Evolutionary conservation across 2,797 vertebrate species (phyloP).

Genomic region (Orientallactaga sibirica): DNA sequence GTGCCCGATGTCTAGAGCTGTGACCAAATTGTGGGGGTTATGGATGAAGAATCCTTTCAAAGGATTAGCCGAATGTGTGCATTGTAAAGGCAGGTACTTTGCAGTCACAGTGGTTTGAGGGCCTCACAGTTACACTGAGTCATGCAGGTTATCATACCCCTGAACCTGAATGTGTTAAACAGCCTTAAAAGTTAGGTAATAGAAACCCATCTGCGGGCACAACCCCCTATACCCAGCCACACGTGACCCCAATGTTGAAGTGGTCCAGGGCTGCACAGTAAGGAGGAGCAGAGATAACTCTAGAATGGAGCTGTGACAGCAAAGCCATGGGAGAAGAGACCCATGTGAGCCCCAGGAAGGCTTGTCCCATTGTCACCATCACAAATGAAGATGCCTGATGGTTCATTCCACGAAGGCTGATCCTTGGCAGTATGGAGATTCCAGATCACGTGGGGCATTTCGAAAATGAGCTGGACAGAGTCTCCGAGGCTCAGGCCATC

Average conservation of each 20-base stretch:
- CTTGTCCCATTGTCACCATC: no score
- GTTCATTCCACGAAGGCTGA: not conserved
- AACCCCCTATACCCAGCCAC: not conserved
- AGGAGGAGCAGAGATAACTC: fast-evolving
- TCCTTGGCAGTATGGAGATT: not conserved
- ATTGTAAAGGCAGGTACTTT: not conserved
- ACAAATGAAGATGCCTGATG: fast-evolving
- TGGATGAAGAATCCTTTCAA: not conserved
- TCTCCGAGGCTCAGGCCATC: no score
- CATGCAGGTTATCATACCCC: not conserved
- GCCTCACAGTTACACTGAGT: not conserved
- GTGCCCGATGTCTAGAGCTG: fast-evolving
- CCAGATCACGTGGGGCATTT: fast-evolving
- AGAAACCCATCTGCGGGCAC: no score
- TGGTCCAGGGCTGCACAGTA: not conserved
- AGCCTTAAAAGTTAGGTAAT: not conserved
- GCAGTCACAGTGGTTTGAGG: not conserved
- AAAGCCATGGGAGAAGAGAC: fast-evolving
- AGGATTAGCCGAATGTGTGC: not conserved
- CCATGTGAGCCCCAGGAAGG: not conserved
- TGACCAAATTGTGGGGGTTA: fast-evolving
- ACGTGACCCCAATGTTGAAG: not conserved
- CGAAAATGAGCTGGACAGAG: not conserved
- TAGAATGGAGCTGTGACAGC: fast-evolving
- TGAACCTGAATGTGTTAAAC: not conserved